Evolutionary conservation across 2,888 invertebrate genomes (phyloP).

Genomic region (Odontocerum albicorne): DNA sequence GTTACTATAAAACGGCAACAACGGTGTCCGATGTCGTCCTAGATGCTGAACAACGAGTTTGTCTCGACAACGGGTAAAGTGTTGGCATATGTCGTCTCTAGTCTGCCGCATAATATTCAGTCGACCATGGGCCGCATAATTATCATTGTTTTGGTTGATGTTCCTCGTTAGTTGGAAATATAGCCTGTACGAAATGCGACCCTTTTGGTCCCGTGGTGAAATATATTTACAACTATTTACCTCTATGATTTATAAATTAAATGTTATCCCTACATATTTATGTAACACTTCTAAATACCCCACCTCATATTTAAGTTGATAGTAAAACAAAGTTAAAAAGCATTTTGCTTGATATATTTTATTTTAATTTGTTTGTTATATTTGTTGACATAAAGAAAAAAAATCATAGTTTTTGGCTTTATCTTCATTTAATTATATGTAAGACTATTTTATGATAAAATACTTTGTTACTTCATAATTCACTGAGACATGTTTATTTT

Average conservation of each 20-base stretch:
- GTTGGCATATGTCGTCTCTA: background rate
- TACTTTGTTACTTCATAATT: too few species aligned
- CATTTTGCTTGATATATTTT: background rate
- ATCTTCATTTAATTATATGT: too few species aligned
- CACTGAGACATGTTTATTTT: too few species aligned
- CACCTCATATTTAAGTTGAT: too few species aligned
- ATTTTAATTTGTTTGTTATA: background rate
- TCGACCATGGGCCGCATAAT: constrained; percentile 24
- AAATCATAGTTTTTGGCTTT: too few species aligned
- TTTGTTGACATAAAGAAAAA: too few species aligned
- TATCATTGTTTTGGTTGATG: constrained; percentile 30
- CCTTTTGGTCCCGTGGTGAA: constrained; percentile 15
- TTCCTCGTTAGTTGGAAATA: constrained; percentile 26
- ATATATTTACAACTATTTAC: constrained; percentile 19
- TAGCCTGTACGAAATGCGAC: constrained; percentile 25
- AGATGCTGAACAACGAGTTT: background rate
- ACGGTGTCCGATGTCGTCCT: too few species aligned
- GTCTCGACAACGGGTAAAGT: background rate
- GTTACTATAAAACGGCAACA: too few species aligned
- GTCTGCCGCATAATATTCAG: constrained; percentile 16
- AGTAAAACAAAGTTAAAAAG: too few species aligned
- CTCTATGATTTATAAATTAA: constrained; percentile 17
- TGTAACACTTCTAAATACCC: too few species aligned
- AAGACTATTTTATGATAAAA: too few species aligned
- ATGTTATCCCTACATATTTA: too few species aligned